phyloP scores from a whole-genome alignment of 2,797 vertebrate species.

The Xenopus petersii region DNA sequence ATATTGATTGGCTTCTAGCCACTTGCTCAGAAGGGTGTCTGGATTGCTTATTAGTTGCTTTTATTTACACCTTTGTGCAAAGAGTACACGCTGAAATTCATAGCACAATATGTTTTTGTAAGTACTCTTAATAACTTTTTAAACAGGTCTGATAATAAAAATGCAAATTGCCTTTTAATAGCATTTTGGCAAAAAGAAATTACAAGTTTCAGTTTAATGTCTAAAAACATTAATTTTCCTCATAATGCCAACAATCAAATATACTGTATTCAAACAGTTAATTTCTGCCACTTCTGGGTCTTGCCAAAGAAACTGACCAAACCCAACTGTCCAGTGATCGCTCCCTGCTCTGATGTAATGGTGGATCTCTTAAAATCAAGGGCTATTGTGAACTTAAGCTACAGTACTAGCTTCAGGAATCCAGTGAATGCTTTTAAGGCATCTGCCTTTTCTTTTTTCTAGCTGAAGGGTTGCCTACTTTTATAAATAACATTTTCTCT shows the following conservation, averaged over 20 bases:
- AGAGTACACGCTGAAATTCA: constrained; percentile 76
- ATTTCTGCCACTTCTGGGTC: not conserved
- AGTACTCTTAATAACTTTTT: constrained; percentile 81
- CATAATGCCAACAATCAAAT: not conserved
- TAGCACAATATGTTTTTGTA: constrained; percentile 77
- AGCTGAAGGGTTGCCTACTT: too few species aligned
- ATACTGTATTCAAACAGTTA: not conserved
- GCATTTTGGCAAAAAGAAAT: constrained; percentile 61
- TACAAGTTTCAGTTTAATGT: not conserved
- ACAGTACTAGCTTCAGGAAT: too few species aligned
- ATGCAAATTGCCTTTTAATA: constrained; percentile 77
- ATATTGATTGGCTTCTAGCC: constrained; percentile 88
- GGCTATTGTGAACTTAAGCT: too few species aligned
- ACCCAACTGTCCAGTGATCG: not conserved
- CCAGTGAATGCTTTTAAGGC: too few species aligned
- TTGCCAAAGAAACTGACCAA: not conserved
- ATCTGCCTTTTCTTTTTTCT: too few species aligned
- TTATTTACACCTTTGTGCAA: constrained; percentile 82
- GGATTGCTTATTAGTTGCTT: constrained; percentile 80
- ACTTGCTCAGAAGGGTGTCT: constrained; percentile 81
- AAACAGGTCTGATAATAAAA: constrained; percentile 78
- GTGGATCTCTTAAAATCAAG: too few species aligned
- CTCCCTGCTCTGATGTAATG: too few species aligned
- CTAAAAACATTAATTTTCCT: not conserved
- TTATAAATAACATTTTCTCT: too few species aligned